phyloP scores from a whole-genome alignment of 2,888 invertebrate genomes.

The Dryococelus australis region DNA sequence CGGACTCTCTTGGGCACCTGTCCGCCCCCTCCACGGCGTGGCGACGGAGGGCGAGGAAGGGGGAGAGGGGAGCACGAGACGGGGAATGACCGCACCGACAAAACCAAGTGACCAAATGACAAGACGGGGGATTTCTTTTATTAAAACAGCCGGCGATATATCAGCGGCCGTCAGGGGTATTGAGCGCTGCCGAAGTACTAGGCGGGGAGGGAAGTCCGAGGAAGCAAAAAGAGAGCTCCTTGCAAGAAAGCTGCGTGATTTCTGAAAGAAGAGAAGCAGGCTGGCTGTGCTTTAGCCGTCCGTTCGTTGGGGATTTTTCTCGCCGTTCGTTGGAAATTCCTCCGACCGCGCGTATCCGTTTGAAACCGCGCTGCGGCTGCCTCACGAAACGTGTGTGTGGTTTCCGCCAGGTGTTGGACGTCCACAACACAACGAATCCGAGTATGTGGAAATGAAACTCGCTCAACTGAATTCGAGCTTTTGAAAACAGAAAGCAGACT shows the following conservation, averaged over 20 bases:
- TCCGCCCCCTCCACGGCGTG: neutral
- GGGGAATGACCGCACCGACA: conserved; percentile 28
- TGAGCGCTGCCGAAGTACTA: neutral
- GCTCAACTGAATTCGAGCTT: no score
- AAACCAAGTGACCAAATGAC: conserved; percentile 29
- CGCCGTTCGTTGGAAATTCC: neutral
- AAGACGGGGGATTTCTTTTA: conserved; percentile 28
- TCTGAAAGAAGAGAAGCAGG: no score
- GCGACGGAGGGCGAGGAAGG: neutral
- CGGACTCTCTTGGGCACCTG: conserved; percentile 24
- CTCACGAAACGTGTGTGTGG: no score
- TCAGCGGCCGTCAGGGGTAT: conserved; percentile 25
- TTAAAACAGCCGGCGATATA: conserved; percentile 29
- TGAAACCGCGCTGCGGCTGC: neutral
- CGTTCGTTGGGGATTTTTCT: no score
- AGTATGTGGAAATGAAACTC: no score
- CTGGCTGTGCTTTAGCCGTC: no score
- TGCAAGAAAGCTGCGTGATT: neutral
- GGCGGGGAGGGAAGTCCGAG: no score
- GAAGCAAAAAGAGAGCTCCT: no score
- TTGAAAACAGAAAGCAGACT: no score
- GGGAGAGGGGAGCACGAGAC: neutral
- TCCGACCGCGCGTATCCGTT: neutral
- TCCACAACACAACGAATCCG: no score
- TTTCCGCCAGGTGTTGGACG: no score